These are phyloP conservation scores for Erpetoichthys calabaricus DNA, from an alignment of 2,797 vertebrate species.

Conservation along the genomic window DNA sequence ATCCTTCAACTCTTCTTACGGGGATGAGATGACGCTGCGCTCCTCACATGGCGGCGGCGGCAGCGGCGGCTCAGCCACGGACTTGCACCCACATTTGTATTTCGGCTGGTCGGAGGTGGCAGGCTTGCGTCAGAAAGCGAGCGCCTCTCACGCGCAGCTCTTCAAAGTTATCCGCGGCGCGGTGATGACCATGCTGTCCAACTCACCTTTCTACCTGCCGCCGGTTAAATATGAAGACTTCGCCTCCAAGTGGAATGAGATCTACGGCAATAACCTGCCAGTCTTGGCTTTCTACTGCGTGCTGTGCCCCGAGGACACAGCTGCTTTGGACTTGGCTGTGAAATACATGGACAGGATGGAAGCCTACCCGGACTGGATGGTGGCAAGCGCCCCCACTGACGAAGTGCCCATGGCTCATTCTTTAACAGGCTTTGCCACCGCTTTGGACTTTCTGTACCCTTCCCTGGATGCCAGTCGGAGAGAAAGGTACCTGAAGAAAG, in stretches of 20 bases:
- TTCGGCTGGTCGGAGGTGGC: slow-evolving; percentile 67
- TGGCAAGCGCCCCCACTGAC: slow-evolving; percentile 76
- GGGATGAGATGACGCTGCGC: slow-evolving; percentile 48
- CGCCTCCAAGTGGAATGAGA: slow-evolving; percentile 92
- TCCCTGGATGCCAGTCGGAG: slow-evolving; percentile 55
- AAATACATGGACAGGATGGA: slow-evolving; percentile 92
- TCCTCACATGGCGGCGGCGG: slow-evolving; percentile 31
- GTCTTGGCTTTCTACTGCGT: slow-evolving; percentile 86
- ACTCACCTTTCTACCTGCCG: slow-evolving; percentile 72
- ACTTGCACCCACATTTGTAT: slow-evolving; percentile 69
- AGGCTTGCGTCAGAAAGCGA: slow-evolving; percentile 66
- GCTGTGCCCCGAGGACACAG: slow-evolving; percentile 75
- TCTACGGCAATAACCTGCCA: slow-evolving; percentile 92
- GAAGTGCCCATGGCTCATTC: slow-evolving; percentile 86
- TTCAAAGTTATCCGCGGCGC: slow-evolving; percentile 77
- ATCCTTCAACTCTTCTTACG: slow-evolving; percentile 69
- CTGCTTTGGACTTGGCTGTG: slow-evolving; percentile 70
- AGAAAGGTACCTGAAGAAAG: slow-evolving; percentile 71
- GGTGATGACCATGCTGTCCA: slow-evolving; percentile 73
- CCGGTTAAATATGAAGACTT: slow-evolving; percentile 77
- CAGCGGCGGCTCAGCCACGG: slow-evolving; percentile 47
- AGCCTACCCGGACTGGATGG: slow-evolving; percentile 81
- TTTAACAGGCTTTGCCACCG: slow-evolving; percentile 87
- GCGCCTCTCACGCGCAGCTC: slow-evolving; percentile 75
- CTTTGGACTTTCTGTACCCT: slow-evolving; percentile 82